Conservation (phyloP, 1,140 invertebrate genomes). For the Hycleus cichorii region DNA sequence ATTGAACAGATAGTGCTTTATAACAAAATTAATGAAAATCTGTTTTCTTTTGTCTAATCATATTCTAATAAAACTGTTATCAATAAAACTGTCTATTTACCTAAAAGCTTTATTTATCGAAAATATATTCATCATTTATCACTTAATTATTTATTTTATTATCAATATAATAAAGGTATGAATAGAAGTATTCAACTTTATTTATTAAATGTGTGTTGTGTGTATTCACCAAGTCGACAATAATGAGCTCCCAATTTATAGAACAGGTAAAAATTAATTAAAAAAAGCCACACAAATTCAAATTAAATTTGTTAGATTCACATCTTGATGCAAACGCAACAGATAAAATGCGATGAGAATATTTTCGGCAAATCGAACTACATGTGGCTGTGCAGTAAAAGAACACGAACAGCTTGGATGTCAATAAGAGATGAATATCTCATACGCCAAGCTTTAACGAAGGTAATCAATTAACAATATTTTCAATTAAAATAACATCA, state of each 20-base stretch:
- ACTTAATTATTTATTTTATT: conserved; percentile 2
- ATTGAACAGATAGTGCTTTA: too few relatives aligned
- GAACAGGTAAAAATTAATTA: conserved; percentile 19
- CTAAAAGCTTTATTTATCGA: conserved; percentile 3
- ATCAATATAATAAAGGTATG: too few relatives aligned
- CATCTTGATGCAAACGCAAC: conserved; percentile 31
- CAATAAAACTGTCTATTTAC: conserved; percentile 7
- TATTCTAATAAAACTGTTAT: conserved; percentile 15
- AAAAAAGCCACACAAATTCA: neutral
- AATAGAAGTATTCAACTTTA: too few relatives aligned
- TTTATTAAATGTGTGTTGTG: too few relatives aligned
- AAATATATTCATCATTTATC: conserved; percentile 8
- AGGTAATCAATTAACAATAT: conserved; percentile 18
- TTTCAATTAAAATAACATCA: neutral
- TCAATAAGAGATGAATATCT: conserved; percentile 27
- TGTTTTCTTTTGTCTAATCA: neutral
- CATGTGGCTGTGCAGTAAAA: conserved; percentile 31
- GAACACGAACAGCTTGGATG: conserved; percentile 24
- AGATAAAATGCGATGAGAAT: conserved; percentile 27
- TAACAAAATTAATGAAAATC: too few relatives aligned
- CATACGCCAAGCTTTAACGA: conserved; percentile 26
- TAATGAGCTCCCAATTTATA: conserved; percentile 28
- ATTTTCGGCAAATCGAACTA: conserved; percentile 29
- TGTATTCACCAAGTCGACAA: neutral
- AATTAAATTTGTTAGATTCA: conserved; percentile 24